Conservation (phyloP, 1,140 invertebrate species). For the Microplitis demolitor region DNA sequence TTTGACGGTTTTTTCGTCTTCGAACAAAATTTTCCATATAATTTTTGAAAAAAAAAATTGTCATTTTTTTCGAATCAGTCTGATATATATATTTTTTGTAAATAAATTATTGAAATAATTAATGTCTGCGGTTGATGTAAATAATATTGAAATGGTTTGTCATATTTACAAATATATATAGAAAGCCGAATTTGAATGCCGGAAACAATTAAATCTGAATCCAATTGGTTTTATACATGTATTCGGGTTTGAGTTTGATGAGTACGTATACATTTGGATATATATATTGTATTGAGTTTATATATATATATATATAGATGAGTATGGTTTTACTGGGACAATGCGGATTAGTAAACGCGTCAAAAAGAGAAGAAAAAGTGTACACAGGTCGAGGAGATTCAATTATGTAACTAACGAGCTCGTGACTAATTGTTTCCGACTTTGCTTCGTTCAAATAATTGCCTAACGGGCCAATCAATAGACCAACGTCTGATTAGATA, state of each 20-base stretch:
- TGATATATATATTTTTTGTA: background rate
- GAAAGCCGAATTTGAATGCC: background rate
- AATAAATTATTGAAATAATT: too few relatives aligned
- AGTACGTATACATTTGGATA: background rate
- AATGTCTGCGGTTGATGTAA: too few relatives aligned
- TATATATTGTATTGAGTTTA: too few relatives aligned
- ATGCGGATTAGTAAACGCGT: background rate
- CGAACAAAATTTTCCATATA: too few relatives aligned
- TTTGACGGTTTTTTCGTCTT: too few relatives aligned
- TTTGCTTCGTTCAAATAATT: slow-evolving; percentile 48
- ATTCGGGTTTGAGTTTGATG: background rate
- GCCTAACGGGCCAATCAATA: slow-evolving; percentile 21
- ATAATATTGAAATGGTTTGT: background rate
- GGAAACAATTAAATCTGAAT: slow-evolving; percentile 34
- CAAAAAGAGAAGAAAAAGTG: slow-evolving; percentile 13
- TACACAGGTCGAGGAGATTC: slow-evolving; percentile 29
- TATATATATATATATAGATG: background rate
- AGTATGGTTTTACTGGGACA: background rate
- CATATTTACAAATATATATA: background rate
- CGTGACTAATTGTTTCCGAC: slow-evolving; percentile 51
- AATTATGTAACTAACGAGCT: slow-evolving; percentile 42
- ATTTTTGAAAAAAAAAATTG: too few relatives aligned
- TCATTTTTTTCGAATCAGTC: too few relatives aligned
- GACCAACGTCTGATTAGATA: background rate
- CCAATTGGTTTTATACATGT: slow-evolving; percentile 26